A percentile compares a stretch with the other conserved stretches of the same genome.
phyloP scores from a whole-genome alignment of 2,113 vertebrate genomes.

The Sphyrna mokarran region DNA sequence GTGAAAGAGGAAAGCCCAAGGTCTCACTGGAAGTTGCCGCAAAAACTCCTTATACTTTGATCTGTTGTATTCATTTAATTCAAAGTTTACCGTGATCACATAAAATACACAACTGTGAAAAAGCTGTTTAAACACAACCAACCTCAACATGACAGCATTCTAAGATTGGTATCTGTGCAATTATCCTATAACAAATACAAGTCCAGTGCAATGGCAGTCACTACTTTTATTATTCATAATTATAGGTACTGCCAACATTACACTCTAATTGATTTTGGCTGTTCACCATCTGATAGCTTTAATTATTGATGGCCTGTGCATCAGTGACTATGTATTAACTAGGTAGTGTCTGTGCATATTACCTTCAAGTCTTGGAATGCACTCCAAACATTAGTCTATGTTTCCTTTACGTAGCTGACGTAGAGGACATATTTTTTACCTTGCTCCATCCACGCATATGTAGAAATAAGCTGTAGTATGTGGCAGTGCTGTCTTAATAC shows the following conservation, averaged over 20 bases:
- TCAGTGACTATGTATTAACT: not conserved
- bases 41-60: not conserved
- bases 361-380: not conserved
- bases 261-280: not conserved
- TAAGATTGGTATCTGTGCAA: not conserved
- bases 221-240: not conserved
- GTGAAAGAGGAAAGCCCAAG: not conserved
- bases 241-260: not conserved
- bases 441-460: not conserved
- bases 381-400: not conserved
- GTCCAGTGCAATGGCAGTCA: not conserved
- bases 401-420: not conserved
- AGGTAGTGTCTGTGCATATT: not conserved
- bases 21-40: not conserved
- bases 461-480: not conserved
- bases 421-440: conserved; percentile 15
- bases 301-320: conserved; percentile 20
- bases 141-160: not conserved
- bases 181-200: not conserved
- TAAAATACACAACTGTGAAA: not conserved
- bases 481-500: not conserved
- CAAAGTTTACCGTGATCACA: not conserved
- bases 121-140: not conserved
- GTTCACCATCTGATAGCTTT: not conserved
- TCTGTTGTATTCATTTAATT: not conserved